Conservation (phyloP, 2,797 vertebrate genomes). For the Threskiornis aethiopicus region DNA sequence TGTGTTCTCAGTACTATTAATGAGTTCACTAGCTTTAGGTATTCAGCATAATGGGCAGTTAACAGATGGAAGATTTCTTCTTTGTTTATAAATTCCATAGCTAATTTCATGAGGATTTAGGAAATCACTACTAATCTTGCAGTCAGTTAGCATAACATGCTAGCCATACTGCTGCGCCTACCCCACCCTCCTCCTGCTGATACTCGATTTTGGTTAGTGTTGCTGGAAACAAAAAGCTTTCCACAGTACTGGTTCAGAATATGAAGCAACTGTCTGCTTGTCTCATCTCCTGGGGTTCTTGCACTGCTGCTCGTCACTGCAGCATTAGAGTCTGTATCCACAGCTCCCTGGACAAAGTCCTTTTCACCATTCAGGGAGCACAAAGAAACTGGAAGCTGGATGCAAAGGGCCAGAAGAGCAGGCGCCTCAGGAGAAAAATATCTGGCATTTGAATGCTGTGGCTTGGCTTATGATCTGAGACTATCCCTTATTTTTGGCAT, state of each 20-base stretch:
- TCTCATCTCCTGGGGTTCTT: not conserved
- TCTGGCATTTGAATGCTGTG: not conserved
- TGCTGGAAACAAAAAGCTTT: not conserved
- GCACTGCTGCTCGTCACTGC: not conserved
- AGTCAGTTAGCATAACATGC: not conserved
- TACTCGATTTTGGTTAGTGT: not conserved
- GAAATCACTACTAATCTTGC: not conserved
- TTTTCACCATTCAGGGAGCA: not conserved
- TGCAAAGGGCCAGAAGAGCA: not conserved
- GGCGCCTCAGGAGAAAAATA: not conserved
- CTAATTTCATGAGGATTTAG: not conserved
- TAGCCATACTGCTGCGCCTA: not conserved
- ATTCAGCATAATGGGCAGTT: not conserved
- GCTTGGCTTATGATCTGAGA: not conserved
- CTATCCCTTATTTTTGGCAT: not conserved
- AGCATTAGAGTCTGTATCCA: not conserved
- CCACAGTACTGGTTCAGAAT: not conserved
- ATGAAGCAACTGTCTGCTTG: not conserved
- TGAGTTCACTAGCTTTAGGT: not conserved
- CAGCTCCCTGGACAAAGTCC: not conserved
- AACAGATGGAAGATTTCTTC: conserved; percentile 4
- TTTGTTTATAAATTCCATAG: conserved; percentile 10
- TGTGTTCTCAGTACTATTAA: not conserved
- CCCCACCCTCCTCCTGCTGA: not conserved
- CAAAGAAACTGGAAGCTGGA: not conserved